Conservation (phyloP, 35 echinoderm and acorn worm species). For the Anneissia japonica region DNA sequence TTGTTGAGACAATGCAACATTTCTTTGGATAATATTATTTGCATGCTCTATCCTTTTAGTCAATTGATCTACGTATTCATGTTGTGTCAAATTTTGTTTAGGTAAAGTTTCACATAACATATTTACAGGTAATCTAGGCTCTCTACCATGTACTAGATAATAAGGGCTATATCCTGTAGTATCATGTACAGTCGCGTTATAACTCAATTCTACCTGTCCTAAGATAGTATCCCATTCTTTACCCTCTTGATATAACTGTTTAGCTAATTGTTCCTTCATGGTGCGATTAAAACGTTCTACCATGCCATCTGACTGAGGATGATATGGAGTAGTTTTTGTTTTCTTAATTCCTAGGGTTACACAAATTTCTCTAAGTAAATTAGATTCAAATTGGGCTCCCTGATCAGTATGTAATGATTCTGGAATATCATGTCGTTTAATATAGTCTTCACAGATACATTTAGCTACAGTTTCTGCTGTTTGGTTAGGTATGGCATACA, state of each 20-base stretch:
- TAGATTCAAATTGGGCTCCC: conserved; percentile 36
- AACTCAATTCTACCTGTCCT: conserved; percentile 15
- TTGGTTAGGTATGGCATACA: conserved; percentile 24
- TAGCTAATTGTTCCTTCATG: conserved; percentile 1
- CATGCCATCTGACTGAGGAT: conserved; percentile 17
- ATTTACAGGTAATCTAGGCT: conserved; percentile 8
- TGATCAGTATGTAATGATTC: conserved; percentile 33
- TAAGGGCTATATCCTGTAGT: conserved; percentile 13
- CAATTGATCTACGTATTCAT: background rate
- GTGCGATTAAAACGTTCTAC: conserved; percentile 33
- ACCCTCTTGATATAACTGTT: background rate
- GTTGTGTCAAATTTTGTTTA: background rate
- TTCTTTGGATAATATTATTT: no score
- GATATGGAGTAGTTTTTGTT: conserved; percentile 12
- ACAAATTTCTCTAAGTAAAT: conserved; percentile 28
- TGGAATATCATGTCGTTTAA: conserved; percentile 16
- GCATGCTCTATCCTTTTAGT: no score
- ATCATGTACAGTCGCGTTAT: conserved; percentile 30
- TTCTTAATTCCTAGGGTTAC: conserved; percentile 32
- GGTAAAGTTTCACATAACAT: background rate
- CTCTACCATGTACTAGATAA: conserved; percentile 33
- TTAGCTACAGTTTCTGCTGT: conserved; percentile 32
- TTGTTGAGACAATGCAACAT: background rate
- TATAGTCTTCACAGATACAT: conserved; percentile 15
- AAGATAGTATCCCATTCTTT: conserved; percentile 41